Evolutionary conservation across 37 sponge, comb jelly and placozoan genomes (phyloP).

Genomic region (Halisarca cf. caerulea): DNA sequence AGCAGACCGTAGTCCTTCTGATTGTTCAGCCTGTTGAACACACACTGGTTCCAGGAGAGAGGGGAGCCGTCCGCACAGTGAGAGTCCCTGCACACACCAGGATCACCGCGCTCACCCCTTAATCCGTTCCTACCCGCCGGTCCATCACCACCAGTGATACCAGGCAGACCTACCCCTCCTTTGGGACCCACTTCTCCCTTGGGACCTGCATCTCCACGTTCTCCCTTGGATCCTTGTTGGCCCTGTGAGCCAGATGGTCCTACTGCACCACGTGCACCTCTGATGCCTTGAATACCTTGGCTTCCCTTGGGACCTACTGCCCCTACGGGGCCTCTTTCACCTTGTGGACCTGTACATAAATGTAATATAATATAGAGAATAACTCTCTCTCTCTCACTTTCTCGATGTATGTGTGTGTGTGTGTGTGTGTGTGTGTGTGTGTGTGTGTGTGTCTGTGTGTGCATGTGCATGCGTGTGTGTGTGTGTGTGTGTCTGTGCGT

Average conservation of each 20-base stretch:
- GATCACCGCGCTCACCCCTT: background rate
- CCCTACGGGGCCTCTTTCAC: background rate
- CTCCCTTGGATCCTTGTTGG: background rate
- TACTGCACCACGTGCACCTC: background rate
- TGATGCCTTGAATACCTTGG: background rate
- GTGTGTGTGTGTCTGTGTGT: too few species aligned
- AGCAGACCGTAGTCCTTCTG: constrained; percentile 50
- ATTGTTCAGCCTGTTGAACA: constrained; percentile 36
- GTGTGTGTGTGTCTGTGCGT: too few species aligned
- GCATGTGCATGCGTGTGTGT: too few species aligned
- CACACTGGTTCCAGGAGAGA: constrained; percentile 65
- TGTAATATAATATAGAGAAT: too few species aligned
- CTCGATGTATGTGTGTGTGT: too few species aligned
- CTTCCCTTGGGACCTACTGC: background rate
- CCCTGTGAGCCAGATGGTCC: constrained; percentile 9
- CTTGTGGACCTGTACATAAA: background rate
- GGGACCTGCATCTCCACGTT: background rate
- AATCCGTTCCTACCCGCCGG: background rate
- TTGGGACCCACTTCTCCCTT: constrained; percentile 10
- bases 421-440: too few species aligned
- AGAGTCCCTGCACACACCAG: background rate
- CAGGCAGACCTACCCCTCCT: background rate
- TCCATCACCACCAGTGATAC: background rate
- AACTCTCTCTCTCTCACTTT: too few species aligned
- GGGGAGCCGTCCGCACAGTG: background rate